Evolutionary conservation across 2,113 vertebrate genomes (phyloP), one percentile per base, ranked within the genome.

Genomic region (Seriola quinqueradiata): DNA sequence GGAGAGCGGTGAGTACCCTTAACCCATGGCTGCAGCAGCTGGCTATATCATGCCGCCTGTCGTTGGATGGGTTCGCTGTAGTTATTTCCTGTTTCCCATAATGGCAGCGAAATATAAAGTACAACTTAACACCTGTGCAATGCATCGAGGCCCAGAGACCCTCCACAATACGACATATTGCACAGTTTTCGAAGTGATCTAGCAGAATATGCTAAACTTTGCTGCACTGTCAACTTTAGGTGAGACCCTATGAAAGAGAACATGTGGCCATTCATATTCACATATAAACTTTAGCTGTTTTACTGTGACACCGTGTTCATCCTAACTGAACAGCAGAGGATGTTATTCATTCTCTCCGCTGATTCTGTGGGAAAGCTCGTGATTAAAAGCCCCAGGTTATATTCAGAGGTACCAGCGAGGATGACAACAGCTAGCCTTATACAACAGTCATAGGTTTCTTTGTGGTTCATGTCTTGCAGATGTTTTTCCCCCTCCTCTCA

Each of bases 1-100:
- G 93, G 96, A 98, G 92, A 97, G 96, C 54, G 97, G 96, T 97
- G 87, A 96, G 96, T 95, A 85, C 21, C 48, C 42, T 52, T 36
- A 6, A 46, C 23, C 81, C 71, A 8, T 9, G 48, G 63, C 46
- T 60, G n/a, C 59, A 57, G 63, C 54, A 32, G 63, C 48, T 74
- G 59, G 52, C 38, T 13, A 19, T 42, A 55, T 50, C 59, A 65
- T 68, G n/a, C 60, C 3, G 28, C 28, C 25, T 69, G 34, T 34
- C 40, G 9, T 32, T 58, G 11, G 10, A 11, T 76, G 8, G 8
- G 25, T 79, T 76, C 7, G 17, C 54, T 77, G 57, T 46, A 61
- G 60, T 64, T 74, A 82, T 88, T 90, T 90, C 79, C 71, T 91
- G 81, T 86, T 86, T 65, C 11, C 42, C 8, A 40, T 13, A 28